Percentiles rank a stretch among this genome's conserved stretches.
Evolutionary conservation across 2,888 invertebrate species (phyloP).

Genomic region (Anarsia innoxiella): DNA sequence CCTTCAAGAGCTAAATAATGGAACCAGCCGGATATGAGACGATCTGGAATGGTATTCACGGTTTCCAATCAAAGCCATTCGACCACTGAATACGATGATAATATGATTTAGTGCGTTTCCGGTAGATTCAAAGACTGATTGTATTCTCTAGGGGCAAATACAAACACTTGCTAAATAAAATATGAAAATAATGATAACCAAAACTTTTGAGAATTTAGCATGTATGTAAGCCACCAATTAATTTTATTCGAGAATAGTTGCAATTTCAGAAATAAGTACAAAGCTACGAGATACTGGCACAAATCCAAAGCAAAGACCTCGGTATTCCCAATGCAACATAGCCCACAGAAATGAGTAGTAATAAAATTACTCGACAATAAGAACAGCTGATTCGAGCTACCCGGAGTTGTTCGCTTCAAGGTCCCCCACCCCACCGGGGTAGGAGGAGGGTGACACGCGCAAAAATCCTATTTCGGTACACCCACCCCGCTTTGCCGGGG

Average conservation of each 20-base stretch:
- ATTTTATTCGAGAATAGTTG: no score
- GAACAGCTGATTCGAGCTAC: slow-evolving; percentile 70
- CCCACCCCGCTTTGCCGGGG: slow-evolving; percentile 6
- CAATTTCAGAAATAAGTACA: no score
- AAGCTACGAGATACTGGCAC: no score
- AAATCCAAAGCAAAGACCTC: no score
- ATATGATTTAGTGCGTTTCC: no score
- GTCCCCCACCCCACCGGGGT: slow-evolving; percentile 18
- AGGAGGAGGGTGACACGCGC: slow-evolving; percentile 20
- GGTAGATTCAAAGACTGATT: no score
- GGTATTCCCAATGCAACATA: not conserved
- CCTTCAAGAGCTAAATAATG: no score
- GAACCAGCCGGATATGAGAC: no score
- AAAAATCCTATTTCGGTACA: slow-evolving; percentile 14
- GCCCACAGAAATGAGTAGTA: slow-evolving; percentile 8
- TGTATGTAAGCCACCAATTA: not conserved
- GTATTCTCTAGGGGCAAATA: not conserved
- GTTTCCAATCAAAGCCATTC: no score
- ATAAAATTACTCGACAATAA: slow-evolving; percentile 28
- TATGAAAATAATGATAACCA: not conserved
- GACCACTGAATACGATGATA: no score
- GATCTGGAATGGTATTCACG: no score
- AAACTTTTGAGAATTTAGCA: not conserved
- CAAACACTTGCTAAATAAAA: not conserved
- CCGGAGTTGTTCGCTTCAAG: slow-evolving; percentile 21